Evolutionary conservation across 2,888 invertebrate genomes (phyloP).

Genomic region (Doris montereyensis): DNA sequence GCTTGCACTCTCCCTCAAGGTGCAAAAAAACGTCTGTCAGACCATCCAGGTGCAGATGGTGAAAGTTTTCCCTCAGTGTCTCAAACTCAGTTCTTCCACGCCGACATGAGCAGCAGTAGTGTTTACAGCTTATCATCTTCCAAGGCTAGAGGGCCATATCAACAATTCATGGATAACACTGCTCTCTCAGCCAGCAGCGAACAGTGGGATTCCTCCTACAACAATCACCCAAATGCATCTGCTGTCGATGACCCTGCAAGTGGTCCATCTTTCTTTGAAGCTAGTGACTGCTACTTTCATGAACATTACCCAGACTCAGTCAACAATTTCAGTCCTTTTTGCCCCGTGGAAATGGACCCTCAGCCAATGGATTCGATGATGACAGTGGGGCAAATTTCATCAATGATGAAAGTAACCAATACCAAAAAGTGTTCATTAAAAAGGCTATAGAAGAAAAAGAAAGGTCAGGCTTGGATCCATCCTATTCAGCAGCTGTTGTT

Average conservation of each 20-base stretch:
- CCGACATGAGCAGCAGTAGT: constrained; percentile 17
- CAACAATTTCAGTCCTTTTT: constrained; percentile 35
- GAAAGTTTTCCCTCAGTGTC: neutral
- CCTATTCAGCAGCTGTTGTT: too few relatives aligned
- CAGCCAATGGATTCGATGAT: constrained; percentile 43
- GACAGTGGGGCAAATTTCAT: constrained; percentile 60
- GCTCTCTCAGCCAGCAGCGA: constrained; percentile 32
- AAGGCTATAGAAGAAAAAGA: constrained; percentile 46
- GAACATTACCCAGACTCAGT: constrained; percentile 25
- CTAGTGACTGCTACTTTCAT: constrained; percentile 32
- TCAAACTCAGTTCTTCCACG: neutral
- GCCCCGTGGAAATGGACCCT: constrained; percentile 38
- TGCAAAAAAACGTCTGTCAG: too few relatives aligned
- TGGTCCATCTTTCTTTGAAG: constrained; percentile 14
- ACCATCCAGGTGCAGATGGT: too few relatives aligned
- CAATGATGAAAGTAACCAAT: constrained; percentile 61
- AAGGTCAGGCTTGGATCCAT: too few relatives aligned
- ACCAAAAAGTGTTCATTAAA: constrained; percentile 62
- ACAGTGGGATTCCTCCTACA: neutral
- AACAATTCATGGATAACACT: constrained; percentile 16
- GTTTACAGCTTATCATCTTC: constrained; percentile 10
- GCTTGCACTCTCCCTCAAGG: too few relatives aligned
- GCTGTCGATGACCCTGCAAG: constrained; percentile 18
- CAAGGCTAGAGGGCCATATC: constrained; percentile 35
- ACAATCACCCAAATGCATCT: neutral